Percentiles rank a stretch among this genome's conserved stretches.
phyloP scores from a whole-genome alignment of 2,888 invertebrate genomes.

The Podotricha telesiphe region DNA sequence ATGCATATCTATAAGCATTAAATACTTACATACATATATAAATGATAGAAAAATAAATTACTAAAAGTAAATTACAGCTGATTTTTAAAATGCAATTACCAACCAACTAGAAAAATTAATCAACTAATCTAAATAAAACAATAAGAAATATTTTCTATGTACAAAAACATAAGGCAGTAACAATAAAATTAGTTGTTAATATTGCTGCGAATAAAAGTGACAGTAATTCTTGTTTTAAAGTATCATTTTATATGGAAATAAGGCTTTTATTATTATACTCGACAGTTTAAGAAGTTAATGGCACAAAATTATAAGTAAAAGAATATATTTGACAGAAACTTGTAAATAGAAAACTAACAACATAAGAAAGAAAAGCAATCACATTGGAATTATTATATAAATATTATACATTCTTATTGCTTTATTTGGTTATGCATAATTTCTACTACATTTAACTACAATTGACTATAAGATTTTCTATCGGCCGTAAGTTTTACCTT shows the following conservation, averaged over 20 bases:
- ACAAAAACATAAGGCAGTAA: conserved; percentile 2
- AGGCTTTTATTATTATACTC: neutral
- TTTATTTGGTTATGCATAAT: conserved; percentile 53
- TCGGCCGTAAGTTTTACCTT: conserved; percentile 83
- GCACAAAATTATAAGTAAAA: conserved; percentile 9
- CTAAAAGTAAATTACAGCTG: conserved; percentile 20
- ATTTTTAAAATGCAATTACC: conserved; percentile 35
- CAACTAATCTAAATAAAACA: conserved; percentile 35
- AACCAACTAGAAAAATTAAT: conserved; percentile 32
- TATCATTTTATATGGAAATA: neutral
- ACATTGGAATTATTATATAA: neutral
- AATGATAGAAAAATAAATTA: conserved; percentile 59
- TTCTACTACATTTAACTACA: conserved; percentile 73
- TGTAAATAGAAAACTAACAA: neutral
- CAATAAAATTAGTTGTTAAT: neutral
- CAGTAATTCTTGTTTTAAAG: neutral
- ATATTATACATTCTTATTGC: conserved; percentile 28
- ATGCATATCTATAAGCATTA: conserved; percentile 61
- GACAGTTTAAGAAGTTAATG: conserved; percentile 9
- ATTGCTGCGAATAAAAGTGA: neutral
- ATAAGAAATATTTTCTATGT: conserved; percentile 35
- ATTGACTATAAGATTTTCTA: conserved; percentile 64
- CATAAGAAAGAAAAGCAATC: neutral
- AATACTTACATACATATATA: conserved; percentile 40
- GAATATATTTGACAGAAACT: neutral